Percentiles rank a stretch among this genome's conserved stretches.
These are phyloP conservation scores for Vombatus ursinus DNA, from an alignment of 2,113 vertebrate species.

Conservation along the genomic window DNA sequence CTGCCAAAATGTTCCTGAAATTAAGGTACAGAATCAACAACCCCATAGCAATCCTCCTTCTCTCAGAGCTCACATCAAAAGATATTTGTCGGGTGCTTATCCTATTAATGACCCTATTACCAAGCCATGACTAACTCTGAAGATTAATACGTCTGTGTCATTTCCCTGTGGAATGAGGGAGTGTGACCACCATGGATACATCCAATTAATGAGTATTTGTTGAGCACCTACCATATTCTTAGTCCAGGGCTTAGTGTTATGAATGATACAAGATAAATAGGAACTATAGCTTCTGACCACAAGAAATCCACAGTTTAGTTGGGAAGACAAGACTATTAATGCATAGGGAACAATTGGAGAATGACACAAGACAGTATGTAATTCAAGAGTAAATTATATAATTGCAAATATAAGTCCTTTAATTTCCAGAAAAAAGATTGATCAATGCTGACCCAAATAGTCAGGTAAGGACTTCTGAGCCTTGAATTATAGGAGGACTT, in stretches of 20 bases:
- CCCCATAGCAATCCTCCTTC: background rate
- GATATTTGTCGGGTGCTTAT: background rate
- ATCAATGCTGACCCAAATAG: background rate
- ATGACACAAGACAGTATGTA: background rate
- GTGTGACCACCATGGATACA: background rate
- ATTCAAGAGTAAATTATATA: background rate
- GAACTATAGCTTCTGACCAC: background rate
- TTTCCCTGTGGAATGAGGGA: background rate
- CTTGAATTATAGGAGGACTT: background rate
- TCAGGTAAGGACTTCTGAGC: background rate
- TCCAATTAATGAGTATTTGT: background rate
- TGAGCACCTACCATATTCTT: background rate
- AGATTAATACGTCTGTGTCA: background rate
- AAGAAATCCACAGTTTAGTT: background rate
- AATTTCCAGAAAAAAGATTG: background rate
- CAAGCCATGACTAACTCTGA: background rate
- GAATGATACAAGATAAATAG: background rate
- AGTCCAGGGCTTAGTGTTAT: background rate
- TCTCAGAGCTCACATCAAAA: background rate
- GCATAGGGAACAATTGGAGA: background rate
- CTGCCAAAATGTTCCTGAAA: background rate
- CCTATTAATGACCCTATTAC: background rate
- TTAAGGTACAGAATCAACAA: background rate
- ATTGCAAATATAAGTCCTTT: background rate
- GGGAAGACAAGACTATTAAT: background rate